These are phyloP conservation scores for Aphis craccivora DNA, from an alignment of 1,140 invertebrate genomes.

Conservation along the genomic window DNA sequence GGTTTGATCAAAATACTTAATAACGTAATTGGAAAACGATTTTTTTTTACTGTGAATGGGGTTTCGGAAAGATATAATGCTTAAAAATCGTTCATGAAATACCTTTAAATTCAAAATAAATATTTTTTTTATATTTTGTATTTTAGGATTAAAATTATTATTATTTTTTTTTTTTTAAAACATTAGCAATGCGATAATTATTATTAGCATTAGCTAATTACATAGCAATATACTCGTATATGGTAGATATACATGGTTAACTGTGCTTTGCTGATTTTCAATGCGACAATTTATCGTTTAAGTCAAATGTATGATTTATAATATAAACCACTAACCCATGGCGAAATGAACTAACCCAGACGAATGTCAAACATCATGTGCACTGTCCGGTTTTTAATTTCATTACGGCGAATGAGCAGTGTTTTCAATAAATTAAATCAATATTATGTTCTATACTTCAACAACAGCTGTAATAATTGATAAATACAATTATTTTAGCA, in stretches of 20 bases:
- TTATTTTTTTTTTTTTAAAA: no score
- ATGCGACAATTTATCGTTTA: neutral
- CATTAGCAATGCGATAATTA: neutral
- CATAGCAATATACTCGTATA: neutral
- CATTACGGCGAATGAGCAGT: neutral
- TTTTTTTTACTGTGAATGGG: neutral
- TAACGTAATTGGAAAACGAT: neutral
- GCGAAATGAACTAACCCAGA: neutral
- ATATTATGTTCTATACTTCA: neutral
- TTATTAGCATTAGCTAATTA: neutral
- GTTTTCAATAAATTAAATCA: neutral
- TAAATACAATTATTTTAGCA: neutral
- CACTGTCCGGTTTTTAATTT: neutral
- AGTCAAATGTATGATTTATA: neutral
- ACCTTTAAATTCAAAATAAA: neutral
- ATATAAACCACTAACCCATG: neutral
- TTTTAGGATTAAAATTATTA: no score
- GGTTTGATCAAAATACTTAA: no score
- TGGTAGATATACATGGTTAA: neutral
- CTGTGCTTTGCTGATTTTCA: neutral
- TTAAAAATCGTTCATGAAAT: neutral
- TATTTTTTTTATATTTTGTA: neutral
- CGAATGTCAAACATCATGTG: neutral
- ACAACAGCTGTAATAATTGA: neutral
- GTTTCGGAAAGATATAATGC: neutral